Evolutionary conservation across 2,888 invertebrate species (phyloP), one percentile per base, ranked within the genome.

Genomic region (Plagodis dolabraria): DNA sequence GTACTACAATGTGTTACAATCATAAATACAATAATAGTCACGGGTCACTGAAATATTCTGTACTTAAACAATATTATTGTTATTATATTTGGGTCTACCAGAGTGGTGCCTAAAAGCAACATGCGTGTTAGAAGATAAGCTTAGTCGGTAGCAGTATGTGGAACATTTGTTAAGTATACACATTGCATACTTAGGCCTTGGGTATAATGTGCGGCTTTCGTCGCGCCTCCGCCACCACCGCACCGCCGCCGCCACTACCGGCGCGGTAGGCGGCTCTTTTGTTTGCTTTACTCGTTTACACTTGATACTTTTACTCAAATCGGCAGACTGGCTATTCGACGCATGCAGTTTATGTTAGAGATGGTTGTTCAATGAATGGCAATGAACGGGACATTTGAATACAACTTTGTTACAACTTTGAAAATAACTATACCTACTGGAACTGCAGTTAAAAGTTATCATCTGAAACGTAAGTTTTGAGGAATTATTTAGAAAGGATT

Each of bases 251-350:
- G 38, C 9, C 55, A 49, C 55, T 47, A 60, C 62, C 57, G 64
- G 48, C 63, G 63, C 51, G 53, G 47, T 51, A 44, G 53, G 11
- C 45, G 43, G 33, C 50, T 49, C 59, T 62, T 67, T 56, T 73
- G 62, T 78, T 76, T 75, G 54, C 65, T 53, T 59, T 72, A 58
- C 68, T 71, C 56, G 69, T 74, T 76, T 53, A 58, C 58, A 55
- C 58, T 40, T 62, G 61, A 61, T 65, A 62, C 64, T 68, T 68
- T 68, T 65, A 62, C 65, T 52, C 47, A 57, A 58, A 60, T 61
- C 63, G 60, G 48, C 57, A 50, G 48, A 45, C 55, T 33, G 40
- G n/a, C 49, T 33, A 47, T 38, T 43, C 50, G 53, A 50, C 43
- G 10, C 53, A 45, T 61, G 60, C 60, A 61, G 49, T 60, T 56